phyloP scores from a whole-genome alignment of 2,888 invertebrate genomes.

The Melolontha melolontha region DNA sequence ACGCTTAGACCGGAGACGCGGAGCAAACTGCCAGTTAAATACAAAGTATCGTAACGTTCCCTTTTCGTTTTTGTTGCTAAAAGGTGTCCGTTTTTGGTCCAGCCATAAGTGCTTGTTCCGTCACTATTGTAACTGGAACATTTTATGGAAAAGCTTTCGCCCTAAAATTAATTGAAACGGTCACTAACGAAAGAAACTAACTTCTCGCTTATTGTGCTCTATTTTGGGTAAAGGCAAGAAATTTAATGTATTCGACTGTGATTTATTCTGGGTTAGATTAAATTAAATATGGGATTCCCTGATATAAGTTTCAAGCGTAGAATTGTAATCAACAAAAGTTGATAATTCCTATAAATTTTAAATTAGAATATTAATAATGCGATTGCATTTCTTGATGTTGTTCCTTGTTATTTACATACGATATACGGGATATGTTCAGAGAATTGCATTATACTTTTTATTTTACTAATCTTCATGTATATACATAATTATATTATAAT shows the following conservation, averaged over 20 bases:
- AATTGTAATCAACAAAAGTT: no score
- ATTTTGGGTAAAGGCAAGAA: not conserved
- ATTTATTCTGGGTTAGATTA: not conserved
- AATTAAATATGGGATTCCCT: no score
- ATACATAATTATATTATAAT: no score
- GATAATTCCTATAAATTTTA: no score
- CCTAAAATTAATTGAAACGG: constrained; percentile 65
- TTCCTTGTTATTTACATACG: no score
- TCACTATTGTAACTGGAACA: constrained; percentile 79
- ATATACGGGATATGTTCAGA: no score
- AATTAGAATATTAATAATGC: no score
- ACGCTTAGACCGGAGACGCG: constrained; percentile 83
- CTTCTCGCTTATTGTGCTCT: not conserved
- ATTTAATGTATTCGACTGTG: not conserved
- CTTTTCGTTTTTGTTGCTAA: constrained; percentile 77
- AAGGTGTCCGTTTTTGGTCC: constrained; percentile 82
- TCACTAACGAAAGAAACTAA: not conserved
- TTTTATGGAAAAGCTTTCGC: constrained; percentile 75
- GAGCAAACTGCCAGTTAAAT: constrained; percentile 85
- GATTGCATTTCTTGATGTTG: no score
- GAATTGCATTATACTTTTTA: no score
- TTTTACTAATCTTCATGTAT: no score
- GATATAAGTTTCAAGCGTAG: no score
- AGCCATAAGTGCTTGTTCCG: constrained; percentile 76
- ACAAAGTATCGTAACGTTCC: constrained; percentile 86